Evolutionary conservation across 1,140 invertebrate genomes (phyloP), one percentile per base, ranked within the genome.

Genomic region (Theocolax elegans): DNA sequence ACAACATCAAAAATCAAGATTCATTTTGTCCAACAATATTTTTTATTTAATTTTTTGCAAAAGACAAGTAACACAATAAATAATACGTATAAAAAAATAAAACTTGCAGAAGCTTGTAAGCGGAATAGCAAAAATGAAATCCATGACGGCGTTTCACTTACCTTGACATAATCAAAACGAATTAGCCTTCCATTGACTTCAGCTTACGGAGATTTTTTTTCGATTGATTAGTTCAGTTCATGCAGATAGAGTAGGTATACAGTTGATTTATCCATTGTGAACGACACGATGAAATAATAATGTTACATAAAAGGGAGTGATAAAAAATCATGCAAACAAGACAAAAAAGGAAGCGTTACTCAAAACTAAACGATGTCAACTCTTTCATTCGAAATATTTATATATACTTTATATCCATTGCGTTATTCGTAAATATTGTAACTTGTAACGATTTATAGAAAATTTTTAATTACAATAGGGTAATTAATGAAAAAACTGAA

Each of bases 221-320:
- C 77, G 75, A 75, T 75, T 75, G 63, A 81, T 80, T 80, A 79
- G 72, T 77, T 74, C 75, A 54, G 65, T 75, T 80, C 80, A 82
- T 82, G 80, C 80, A 82, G 71, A 13, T 72, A 72, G 75, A 72
- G 74, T 75, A 72, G 76, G 73, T 7, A 60, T 21, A 68, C 46
- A n/a, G 66, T 51, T 42, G 66, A 31, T 51, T 51, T 54, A 44
- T 53, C 23, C 49, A 56, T 38, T 40, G 56, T 58, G 38, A 67
- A 76, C 74, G 80, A 79, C 72, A 72, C 70, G 76, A 77, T 75
- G 75, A 82, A 81, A 81, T 83, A 80, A 75, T 76, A 40, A 49
- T 21, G 15, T 60, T 51, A 70, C 19, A 46, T 7, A 63, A 44
- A 70, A 29, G n/a, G 35, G 25, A 63, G 25, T 29, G 8, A 53